Evolutionary conservation across 2,113 vertebrate species (phyloP).

Genomic region (Microtus ochrogaster): DNA sequence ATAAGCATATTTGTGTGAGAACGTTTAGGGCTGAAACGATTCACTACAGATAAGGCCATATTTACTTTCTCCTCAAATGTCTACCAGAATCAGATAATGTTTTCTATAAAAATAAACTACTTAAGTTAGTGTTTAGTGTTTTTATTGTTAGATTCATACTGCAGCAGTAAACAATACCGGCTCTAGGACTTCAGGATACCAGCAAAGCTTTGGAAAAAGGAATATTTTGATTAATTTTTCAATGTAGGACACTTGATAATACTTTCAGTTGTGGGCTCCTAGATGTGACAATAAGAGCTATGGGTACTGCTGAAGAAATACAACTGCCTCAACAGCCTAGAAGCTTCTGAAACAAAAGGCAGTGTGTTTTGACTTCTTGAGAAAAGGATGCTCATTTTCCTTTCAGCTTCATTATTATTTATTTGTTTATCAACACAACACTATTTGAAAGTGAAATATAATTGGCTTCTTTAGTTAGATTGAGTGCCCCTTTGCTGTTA

Average conservation of each 20-base stretch:
- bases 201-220: not conserved
- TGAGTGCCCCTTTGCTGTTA: not conserved
- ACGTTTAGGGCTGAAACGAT: conserved; percentile 12
- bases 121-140: not conserved
- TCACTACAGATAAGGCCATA: conserved; percentile 48
- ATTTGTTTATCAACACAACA: not conserved
- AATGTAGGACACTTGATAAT: not conserved
- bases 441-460: not conserved
- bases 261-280: rapidly evolving
- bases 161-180: not conserved
- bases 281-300: not conserved
- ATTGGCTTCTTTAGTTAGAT: not conserved
- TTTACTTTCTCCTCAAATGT: conserved; percentile 35
- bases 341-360: not conserved
- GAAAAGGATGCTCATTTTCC: not conserved
- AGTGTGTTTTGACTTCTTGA: not conserved
- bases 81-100: not conserved
- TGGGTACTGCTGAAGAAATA: not conserved
- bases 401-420: not conserved
- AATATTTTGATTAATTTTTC: not conserved
- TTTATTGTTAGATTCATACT: not conserved
- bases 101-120: conserved; percentile 24
- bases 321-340: not conserved
- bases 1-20: conserved; percentile 44
- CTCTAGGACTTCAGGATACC: not conserved